Percentiles rank a stretch among this genome's conserved stretches.
These are phyloP conservation scores for Eulemur coronatus DNA, from an alignment of 2,797 vertebrate species.

Conservation along the genomic window DNA sequence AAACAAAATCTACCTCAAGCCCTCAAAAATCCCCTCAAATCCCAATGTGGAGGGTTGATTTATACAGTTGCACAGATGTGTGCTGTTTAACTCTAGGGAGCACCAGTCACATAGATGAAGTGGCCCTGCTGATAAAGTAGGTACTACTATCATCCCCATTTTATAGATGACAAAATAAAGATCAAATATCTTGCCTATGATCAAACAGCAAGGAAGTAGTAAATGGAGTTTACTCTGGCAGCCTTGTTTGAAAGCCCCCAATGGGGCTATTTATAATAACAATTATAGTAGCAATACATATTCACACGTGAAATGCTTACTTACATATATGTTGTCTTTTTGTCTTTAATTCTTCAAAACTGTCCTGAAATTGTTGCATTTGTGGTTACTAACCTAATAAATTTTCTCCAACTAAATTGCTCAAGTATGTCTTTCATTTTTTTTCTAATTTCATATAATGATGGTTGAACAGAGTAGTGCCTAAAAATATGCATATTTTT, in stretches of 20 bases:
- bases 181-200: background rate
- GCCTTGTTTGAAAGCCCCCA: background rate
- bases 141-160: background rate
- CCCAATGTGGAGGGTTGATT: background rate
- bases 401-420: slow-evolving; percentile 2
- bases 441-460: background rate
- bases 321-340: background rate
- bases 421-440: background rate
- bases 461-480: background rate
- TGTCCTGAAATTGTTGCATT: background rate
- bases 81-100: background rate
- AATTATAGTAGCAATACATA: background rate
- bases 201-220: background rate
- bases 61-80: background rate
- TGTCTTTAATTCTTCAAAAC: background rate
- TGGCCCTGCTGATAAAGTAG: background rate
- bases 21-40: background rate
- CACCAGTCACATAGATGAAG: background rate
- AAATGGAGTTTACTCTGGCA: background rate
- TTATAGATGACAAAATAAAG: background rate
- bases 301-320: background rate
- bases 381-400: background rate
- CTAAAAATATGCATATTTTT: background rate
- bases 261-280: background rate
- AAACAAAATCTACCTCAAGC: no score